Evolutionary conservation across 2,888 invertebrate species (phyloP).

Genomic region (Trissolcus japonicus): DNA sequence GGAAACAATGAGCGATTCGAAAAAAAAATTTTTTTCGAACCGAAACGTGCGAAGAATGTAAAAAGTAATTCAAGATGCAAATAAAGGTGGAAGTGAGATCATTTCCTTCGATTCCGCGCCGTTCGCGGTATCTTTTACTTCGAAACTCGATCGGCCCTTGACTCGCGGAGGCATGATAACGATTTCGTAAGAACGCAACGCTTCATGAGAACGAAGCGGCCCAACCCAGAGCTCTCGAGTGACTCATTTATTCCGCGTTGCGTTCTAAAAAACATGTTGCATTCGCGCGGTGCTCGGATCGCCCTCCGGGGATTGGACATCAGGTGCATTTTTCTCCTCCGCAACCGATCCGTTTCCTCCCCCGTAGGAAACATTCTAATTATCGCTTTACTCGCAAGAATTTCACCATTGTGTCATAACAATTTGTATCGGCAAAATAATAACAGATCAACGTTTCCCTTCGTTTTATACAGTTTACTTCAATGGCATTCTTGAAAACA

Average conservation of each 20-base stretch:
- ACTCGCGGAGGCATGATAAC: conserved; percentile 33
- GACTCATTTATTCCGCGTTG: conserved; percentile 37
- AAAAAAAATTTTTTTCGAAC: too few relatives aligned
- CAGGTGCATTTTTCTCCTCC: conserved; percentile 18
- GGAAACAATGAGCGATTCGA: too few relatives aligned
- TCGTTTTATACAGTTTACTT: too few relatives aligned
- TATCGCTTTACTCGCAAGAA: too few relatives aligned
- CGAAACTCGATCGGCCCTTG: conserved; percentile 48
- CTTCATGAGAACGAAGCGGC: conserved; percentile 53
- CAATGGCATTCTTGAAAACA: too few relatives aligned
- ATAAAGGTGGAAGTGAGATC: too few relatives aligned
- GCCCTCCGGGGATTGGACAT: neutral
- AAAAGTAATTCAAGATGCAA: too few relatives aligned
- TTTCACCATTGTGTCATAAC: too few relatives aligned
- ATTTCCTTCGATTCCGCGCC: neutral
- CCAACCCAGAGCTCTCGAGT: conserved; percentile 42
- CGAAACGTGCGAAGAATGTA: too few relatives aligned
- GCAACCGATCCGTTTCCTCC: neutral
- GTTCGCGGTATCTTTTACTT: neutral
- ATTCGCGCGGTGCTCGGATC: conserved; percentile 26
- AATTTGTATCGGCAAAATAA: too few relatives aligned
- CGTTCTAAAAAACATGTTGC: conserved; percentile 17
- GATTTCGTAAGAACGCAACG: conserved; percentile 52
- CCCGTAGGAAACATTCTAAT: too few relatives aligned
- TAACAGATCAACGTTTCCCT: too few relatives aligned